Evolutionary conservation across 2,113 vertebrate species (phyloP), one percentile per base, ranked within the genome.

Genomic region (Xenopus laevis): DNA sequence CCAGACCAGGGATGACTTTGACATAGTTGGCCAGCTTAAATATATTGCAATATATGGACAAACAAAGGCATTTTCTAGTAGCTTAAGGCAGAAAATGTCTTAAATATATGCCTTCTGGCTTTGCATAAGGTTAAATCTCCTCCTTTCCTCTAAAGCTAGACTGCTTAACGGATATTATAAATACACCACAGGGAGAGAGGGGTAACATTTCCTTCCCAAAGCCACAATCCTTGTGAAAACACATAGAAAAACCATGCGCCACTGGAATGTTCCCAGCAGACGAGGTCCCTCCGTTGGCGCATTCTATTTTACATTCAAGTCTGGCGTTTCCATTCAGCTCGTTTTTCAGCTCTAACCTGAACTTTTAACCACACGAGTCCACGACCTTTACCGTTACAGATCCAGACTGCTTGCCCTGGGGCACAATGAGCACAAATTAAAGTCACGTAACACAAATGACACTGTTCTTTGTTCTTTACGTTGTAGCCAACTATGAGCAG

Each of bases 331-430:
- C n/a, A n/a, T n/a, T n/a, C n/a, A n/a, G n/a, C n/a, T n/a, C n/a
- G n/a, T n/a, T n/a, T n/a, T 52, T 17, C 50, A 18, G 57, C 64
- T 64, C 16, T 40, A 67, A 47, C 20, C 53, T 68, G 65, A 75
- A 75, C 65, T 75, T 75, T 74, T 75, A 61, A 68, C 72, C 65
- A 47, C 33, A 13, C n/a, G n/a, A n/a, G n/a, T n/a, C n/a, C n/a
- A n/a, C 61, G 72, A 75, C 65, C 72, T 68, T 75, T 75, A 68
- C 72, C 57, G n/a, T 75, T 68, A 50, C 44, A 52, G 65, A 52
- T 65, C 72, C 72, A 75, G 72, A 75, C 72, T 61, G n/a, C 40
- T 46, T 16, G 50, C 65, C 33, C 65, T 16, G 13, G 58, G 72
- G 65, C 57, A 17, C 40, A 53, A 68, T 17, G 20, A 73, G 16